Percentiles rank a stretch among this genome's conserved stretches.
Conservation (phyloP, 2,888 invertebrate genomes). For the Podotricha telesiphe region DNA sequence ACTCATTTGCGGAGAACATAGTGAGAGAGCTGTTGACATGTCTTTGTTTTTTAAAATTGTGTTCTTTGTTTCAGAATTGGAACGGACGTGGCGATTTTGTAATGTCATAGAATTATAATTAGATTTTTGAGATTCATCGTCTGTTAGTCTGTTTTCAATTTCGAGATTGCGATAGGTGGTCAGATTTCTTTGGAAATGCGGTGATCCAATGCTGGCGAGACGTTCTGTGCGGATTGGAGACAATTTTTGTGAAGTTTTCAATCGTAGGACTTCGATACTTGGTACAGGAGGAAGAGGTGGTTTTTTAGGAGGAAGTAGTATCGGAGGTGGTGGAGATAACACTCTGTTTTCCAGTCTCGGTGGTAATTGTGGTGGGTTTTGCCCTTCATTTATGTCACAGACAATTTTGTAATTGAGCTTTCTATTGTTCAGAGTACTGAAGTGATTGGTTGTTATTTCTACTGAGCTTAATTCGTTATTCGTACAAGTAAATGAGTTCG, state of each 20-base stretch:
- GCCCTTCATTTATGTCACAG: slow-evolving; percentile 73
- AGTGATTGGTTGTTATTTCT: slow-evolving; percentile 73
- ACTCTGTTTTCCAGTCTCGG: slow-evolving; percentile 72
- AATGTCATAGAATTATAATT: slow-evolving; percentile 73
- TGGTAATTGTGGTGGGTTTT: slow-evolving; percentile 81
- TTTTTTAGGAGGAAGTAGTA: slow-evolving; percentile 87
- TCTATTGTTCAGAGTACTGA: slow-evolving; percentile 74
- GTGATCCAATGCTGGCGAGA: slow-evolving; percentile 86
- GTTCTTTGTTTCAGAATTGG: slow-evolving; percentile 76
- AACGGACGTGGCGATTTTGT: slow-evolving; percentile 74
- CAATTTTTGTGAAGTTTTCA: slow-evolving; percentile 77
- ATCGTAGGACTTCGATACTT: slow-evolving; percentile 84
- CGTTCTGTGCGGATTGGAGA: slow-evolving; percentile 76
- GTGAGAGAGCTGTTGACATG: slow-evolving; percentile 70
- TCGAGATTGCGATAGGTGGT: slow-evolving; percentile 85
- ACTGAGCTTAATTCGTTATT: slow-evolving; percentile 74
- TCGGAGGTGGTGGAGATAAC: slow-evolving; percentile 78
- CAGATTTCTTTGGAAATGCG: slow-evolving; percentile 84
- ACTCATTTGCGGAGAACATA: slow-evolving; percentile 84
- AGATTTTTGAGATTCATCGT: slow-evolving; percentile 65
- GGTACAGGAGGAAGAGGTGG: slow-evolving; percentile 89
- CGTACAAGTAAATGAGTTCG: slow-evolving; percentile 81
- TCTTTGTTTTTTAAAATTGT: slow-evolving; percentile 78
- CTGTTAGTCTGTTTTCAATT: slow-evolving; percentile 68
- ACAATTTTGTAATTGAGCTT: slow-evolving; percentile 76